Conservation (phyloP, 1,140 invertebrate genomes). For the Cydia amplana region DNA sequence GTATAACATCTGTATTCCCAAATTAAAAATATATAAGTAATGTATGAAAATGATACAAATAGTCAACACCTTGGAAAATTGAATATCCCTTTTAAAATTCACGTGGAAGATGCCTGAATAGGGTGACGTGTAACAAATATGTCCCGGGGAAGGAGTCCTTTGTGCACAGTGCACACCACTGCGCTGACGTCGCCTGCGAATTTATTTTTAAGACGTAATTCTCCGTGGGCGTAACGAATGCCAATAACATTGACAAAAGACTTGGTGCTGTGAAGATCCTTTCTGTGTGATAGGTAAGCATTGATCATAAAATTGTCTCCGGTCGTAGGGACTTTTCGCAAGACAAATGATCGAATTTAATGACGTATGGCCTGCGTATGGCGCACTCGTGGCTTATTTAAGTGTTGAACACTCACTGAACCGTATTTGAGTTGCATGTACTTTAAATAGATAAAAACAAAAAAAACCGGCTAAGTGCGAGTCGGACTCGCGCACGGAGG, state of each 20-base stretch:
- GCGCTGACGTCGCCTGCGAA: not conserved
- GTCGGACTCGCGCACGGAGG: too few species aligned
- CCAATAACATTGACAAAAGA: not conserved
- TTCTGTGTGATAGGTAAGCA: too few species aligned
- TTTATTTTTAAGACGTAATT: constrained; percentile 14
- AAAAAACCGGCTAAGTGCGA: too few species aligned
- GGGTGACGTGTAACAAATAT: constrained; percentile 10
- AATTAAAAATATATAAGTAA: not conserved
- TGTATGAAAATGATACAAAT: not conserved
- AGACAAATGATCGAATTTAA: too few species aligned
- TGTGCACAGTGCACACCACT: not conserved
- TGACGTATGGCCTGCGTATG: too few species aligned
- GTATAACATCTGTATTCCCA: not conserved
- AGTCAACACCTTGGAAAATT: not conserved
- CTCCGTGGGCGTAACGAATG: not conserved
- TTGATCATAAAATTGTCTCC: too few species aligned
- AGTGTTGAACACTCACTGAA: too few species aligned
- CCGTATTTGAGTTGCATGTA: too few species aligned
- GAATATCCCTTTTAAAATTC: constrained; percentile 18
- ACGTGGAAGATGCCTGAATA: not conserved
- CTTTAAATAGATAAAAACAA: too few species aligned
- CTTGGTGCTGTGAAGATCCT: too few species aligned
- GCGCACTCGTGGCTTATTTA: too few species aligned
- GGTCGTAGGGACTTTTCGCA: too few species aligned
- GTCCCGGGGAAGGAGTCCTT: not conserved